These are phyloP conservation scores for Chamaetylas fuelleborni DNA, from an alignment of 2,113 vertebrate genomes.

Conservation along the genomic window DNA sequence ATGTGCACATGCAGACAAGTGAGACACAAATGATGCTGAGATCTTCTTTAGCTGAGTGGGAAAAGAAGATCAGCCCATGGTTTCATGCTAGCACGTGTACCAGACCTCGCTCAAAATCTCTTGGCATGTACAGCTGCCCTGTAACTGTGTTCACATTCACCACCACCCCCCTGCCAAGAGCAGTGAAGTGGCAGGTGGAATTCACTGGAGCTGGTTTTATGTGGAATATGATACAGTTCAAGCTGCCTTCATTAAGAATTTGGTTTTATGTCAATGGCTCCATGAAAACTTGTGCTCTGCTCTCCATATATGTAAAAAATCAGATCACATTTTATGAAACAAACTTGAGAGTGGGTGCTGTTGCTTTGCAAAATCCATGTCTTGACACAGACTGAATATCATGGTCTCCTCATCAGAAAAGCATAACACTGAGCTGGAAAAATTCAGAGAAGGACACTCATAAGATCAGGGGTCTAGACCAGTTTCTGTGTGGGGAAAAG, in stretches of 20 bases:
- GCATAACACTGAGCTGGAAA: not conserved
- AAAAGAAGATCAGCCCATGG: not conserved
- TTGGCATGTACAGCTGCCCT: not conserved
- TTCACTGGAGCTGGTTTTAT: not conserved
- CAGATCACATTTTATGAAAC: not conserved
- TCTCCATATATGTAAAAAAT: not conserved
- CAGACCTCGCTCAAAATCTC: not conserved
- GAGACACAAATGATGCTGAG: not conserved
- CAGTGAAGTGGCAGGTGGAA: not conserved
- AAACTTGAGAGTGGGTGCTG: not conserved
- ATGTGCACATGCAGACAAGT: fast-evolving
- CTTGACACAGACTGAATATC: not conserved
- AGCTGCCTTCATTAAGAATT: not conserved
- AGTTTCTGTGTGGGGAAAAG: not conserved
- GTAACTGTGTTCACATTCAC: not conserved
- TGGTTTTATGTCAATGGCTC: not conserved
- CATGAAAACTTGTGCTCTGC: not conserved
- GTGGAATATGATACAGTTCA: not conserved
- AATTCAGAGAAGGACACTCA: not conserved
- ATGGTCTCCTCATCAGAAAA: not conserved
- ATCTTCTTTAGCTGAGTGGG: not conserved
- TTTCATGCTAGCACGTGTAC: not conserved
- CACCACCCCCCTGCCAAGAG: not conserved
- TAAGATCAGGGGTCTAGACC: not conserved
- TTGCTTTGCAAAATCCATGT: not conserved